Percentiles rank a stretch among this genome's conserved stretches.
Conservation (phyloP, 1,140 invertebrate species). For the Drosophila burlai region DNA sequence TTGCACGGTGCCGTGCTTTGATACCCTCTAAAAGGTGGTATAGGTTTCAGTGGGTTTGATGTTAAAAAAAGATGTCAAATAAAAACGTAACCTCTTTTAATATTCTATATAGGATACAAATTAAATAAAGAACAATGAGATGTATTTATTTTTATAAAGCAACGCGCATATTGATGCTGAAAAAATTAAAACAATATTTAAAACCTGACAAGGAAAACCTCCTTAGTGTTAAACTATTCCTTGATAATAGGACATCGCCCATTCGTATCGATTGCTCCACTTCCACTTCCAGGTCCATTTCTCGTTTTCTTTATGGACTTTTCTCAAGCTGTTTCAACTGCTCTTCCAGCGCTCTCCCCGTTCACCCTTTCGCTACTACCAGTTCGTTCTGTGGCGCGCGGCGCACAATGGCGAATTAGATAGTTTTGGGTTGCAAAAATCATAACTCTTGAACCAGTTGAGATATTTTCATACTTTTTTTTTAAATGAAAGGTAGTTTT, state of each 20-base stretch:
- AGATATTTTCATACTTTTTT: too few species aligned
- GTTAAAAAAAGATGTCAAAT: not conserved
- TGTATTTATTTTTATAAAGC: not conserved
- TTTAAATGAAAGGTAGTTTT: too few species aligned
- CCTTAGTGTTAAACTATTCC: not conserved
- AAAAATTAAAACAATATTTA: not conserved
- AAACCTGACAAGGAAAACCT: not conserved
- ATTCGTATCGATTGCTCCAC: not conserved
- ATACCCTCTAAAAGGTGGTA: not conserved
- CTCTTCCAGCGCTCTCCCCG: not conserved
- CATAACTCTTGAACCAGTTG: too few species aligned
- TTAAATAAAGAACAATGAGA: not conserved
- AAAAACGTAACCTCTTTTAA: not conserved
- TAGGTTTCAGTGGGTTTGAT: not conserved
- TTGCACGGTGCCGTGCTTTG: conserved; percentile 41
- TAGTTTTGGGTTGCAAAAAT: too few species aligned
- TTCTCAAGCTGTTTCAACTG: conserved; percentile 34
- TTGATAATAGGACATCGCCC: not conserved
- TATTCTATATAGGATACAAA: too few species aligned
- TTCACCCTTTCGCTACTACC: conserved; percentile 1
- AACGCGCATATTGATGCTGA: too few species aligned
- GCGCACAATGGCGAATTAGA: too few species aligned
- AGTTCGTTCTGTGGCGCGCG: conserved; percentile 35
- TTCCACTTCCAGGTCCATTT: conserved; percentile 21
- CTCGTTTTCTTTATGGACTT: conserved; percentile 46